Evolutionary conservation across 2,797 vertebrate genomes (phyloP).

Genomic region (Chelon auratus): DNA sequence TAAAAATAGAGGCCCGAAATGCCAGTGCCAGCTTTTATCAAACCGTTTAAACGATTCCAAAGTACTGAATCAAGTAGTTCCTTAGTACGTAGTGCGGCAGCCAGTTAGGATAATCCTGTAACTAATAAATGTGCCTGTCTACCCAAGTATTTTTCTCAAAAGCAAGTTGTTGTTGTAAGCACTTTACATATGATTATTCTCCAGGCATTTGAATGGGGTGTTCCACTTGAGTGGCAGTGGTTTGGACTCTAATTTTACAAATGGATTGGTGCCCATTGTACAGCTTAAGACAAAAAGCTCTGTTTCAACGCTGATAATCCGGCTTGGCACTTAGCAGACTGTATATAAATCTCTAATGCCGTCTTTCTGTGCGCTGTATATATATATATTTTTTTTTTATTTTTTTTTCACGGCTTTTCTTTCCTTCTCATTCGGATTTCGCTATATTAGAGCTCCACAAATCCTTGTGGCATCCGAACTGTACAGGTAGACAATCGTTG

Average conservation of each 20-base stretch:
- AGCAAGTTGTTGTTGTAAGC: slow-evolving; percentile 78
- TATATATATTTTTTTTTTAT: slow-evolving; percentile 70
- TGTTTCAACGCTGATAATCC: slow-evolving; percentile 86
- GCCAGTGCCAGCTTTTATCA: slow-evolving; percentile 29
- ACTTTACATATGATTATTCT: slow-evolving; percentile 84
- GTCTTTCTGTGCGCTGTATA: slow-evolving; percentile 71
- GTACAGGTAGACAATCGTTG: slow-evolving; percentile 77
- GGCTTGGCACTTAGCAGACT: slow-evolving; percentile 80
- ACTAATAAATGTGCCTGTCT: slow-evolving; percentile 26
- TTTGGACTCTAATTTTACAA: slow-evolving; percentile 84
- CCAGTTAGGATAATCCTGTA: slow-evolving; percentile 29
- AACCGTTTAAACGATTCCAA: slow-evolving; percentile 13
- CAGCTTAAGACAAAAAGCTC: slow-evolving; percentile 83
- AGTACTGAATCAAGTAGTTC: slow-evolving; percentile 25
- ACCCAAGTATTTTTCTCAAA: slow-evolving; percentile 51
- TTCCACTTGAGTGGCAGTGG: slow-evolving; percentile 82
- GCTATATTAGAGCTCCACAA: slow-evolving; percentile 71
- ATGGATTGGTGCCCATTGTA: slow-evolving; percentile 83
- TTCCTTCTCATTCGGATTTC: slow-evolving; percentile 74
- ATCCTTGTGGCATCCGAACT: slow-evolving; percentile 73
- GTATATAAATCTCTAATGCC: slow-evolving; percentile 85
- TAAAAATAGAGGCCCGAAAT: slow-evolving; percentile 15
- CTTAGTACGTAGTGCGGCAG: slow-evolving; percentile 6
- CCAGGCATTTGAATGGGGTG: slow-evolving; percentile 77
- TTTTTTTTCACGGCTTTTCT: slow-evolving; percentile 70